Conservation (phyloP, 2,797 vertebrate genomes). For the Echiichthys vipera region DNA sequence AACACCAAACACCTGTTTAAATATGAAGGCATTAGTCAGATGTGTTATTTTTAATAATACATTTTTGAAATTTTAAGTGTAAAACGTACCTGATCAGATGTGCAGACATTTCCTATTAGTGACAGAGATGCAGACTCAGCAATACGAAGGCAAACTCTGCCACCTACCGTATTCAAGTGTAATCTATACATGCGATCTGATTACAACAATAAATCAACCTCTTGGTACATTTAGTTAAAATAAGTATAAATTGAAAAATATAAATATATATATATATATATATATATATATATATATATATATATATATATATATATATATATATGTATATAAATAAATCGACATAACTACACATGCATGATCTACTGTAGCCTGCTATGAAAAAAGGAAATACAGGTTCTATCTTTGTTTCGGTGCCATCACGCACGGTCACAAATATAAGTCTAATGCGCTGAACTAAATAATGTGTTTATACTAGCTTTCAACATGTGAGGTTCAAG, state of each 20-base stretch:
- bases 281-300: too few species aligned
- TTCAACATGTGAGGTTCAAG: not conserved
- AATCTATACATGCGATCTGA: not conserved
- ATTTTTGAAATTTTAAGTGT: not conserved
- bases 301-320: too few species aligned
- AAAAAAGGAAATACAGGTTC: not conserved
- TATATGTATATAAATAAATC: not conserved
- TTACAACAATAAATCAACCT: not conserved
- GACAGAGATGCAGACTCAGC: not conserved
- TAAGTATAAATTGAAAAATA: not conserved
- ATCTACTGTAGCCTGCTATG: not conserved
- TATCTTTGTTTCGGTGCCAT: not conserved
- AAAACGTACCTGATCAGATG: not conserved
- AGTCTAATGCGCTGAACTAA: not conserved
- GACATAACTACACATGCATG: not conserved
- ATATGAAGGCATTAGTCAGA: too few species aligned
- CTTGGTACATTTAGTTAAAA: accelerated
- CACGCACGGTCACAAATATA: not conserved
- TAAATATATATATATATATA: too few species aligned
- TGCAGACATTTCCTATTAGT: not conserved
- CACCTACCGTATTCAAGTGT: slow-evolving; percentile 48
- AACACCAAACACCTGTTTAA: not conserved
- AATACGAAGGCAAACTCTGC: slow-evolving; percentile 46
- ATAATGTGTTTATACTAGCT: not conserved
- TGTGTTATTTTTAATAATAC: not conserved